Conservation (phyloP, 2,113 vertebrate genomes). For the Cephalopterus ornatus region DNA sequence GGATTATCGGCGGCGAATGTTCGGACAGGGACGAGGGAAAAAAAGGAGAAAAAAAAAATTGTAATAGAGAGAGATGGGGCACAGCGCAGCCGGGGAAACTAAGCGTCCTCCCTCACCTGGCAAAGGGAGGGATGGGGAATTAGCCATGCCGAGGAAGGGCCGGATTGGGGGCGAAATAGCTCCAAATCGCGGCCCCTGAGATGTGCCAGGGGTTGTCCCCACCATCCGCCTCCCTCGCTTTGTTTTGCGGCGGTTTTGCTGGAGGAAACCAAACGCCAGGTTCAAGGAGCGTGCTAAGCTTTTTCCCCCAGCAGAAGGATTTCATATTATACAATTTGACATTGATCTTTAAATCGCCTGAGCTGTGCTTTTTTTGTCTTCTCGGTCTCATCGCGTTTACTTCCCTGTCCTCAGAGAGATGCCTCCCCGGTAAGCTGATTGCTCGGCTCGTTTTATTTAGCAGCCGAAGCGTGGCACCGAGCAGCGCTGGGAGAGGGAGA, state of each 20-base stretch:
- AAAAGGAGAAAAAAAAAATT: fast-evolving
- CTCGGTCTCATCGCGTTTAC: constrained; percentile 45
- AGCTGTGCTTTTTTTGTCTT: constrained; percentile 69
- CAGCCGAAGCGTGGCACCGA: background rate
- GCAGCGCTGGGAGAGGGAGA: background rate
- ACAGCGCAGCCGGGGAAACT: background rate
- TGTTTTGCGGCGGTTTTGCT: background rate
- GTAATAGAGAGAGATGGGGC: background rate
- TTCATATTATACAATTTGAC: constrained; percentile 73
- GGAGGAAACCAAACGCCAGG: constrained; percentile 42
- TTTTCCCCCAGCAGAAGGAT: constrained; percentile 52
- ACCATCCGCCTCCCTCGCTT: background rate
- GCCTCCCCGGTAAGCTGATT: constrained; percentile 54
- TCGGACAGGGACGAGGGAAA: fast-evolving
- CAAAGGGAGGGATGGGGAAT: background rate
- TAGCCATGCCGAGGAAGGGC: background rate
- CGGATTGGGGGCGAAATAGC: background rate
- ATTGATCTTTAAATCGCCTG: constrained; percentile 76
- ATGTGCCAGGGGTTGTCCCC: background rate
- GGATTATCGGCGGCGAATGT: background rate
- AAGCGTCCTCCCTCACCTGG: background rate
- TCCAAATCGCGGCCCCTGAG: background rate
- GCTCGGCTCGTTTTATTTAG: constrained; percentile 14
- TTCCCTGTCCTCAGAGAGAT: constrained; percentile 31
- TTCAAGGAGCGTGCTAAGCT: constrained; percentile 38